phyloP scores from a whole-genome alignment of 2,113 vertebrate species.

The Solenodon paradoxus region DNA sequence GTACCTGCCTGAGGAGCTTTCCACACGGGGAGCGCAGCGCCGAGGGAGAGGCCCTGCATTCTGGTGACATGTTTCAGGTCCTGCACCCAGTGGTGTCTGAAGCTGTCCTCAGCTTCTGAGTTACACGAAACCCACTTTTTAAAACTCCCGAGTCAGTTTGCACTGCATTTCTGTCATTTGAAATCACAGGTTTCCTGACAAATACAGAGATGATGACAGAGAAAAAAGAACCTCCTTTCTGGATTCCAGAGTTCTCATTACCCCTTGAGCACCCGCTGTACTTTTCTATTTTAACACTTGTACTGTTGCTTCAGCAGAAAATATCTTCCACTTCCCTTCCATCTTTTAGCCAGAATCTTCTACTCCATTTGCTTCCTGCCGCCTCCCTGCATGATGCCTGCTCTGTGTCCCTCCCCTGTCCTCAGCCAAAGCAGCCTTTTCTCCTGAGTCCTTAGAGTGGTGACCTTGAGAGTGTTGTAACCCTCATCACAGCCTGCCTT shows the following conservation, averaged over 20 bases:
- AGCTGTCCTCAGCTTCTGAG: not conserved
- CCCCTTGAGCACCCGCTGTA: not conserved
- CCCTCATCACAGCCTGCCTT: not conserved
- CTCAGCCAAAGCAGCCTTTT: not conserved
- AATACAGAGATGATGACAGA: not conserved
- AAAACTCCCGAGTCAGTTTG: not conserved
- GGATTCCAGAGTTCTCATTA: not conserved
- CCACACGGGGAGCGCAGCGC: not conserved
- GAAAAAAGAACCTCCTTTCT: not conserved
- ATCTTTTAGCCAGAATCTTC: not conserved
- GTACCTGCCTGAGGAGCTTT: not conserved
- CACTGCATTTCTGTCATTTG: not conserved
- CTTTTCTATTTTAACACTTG: constrained; percentile 1
- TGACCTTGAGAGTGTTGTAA: not conserved
- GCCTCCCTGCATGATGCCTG: not conserved
- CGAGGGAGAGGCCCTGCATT: not conserved
- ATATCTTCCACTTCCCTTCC: not conserved
- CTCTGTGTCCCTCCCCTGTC: not conserved
- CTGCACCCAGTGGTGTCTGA: not conserved
- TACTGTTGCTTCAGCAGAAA: not conserved
- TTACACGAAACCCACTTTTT: not conserved
- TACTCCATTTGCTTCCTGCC: not conserved
- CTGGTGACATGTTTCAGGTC: not conserved
- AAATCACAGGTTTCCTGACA: not conserved
- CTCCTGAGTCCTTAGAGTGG: not conserved